A percentile compares a stretch with the other conserved stretches of the same genome.
Conservation (phyloP, 2,113 vertebrate species). For the Talpa occidentalis region DNA sequence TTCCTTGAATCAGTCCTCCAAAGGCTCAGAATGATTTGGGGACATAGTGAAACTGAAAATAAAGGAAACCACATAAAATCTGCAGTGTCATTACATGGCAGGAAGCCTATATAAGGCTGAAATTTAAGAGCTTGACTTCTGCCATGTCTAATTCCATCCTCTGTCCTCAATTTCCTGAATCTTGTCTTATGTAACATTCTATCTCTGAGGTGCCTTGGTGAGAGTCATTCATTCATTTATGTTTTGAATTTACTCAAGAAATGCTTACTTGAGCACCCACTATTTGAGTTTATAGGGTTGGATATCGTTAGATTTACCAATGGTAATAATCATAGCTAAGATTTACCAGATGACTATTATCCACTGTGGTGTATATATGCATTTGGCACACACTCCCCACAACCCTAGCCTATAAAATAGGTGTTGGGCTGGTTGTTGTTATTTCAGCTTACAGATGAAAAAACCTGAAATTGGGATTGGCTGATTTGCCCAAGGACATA, state of each 20-base stretch:
- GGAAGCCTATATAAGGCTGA: constrained; percentile 45
- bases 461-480: not conserved
- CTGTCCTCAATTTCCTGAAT: not conserved
- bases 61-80: constrained; percentile 70
- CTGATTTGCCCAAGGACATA: not conserved
- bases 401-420: not conserved
- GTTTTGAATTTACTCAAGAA: not conserved
- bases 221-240: not conserved
- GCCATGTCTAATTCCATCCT: not conserved
- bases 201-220: not conserved
- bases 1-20: constrained; percentile 68
- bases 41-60: constrained; percentile 68
- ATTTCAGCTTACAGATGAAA: not conserved
- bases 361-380: not conserved
- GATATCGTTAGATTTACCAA: not conserved
- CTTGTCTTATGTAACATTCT: not conserved
- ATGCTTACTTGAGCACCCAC: not conserved
- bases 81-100: constrained; percentile 55
- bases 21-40: constrained; percentile 62
- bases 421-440: not conserved
- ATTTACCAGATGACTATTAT: not conserved
- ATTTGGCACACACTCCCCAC: not conserved
- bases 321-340: not conserved
- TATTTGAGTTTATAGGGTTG: not conserved
- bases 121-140: constrained; percentile 54